Percentiles rank a stretch among this genome's conserved stretches.
phyloP scores from a whole-genome alignment of 2,888 invertebrate genomes.

The Ophion slaviceki region DNA sequence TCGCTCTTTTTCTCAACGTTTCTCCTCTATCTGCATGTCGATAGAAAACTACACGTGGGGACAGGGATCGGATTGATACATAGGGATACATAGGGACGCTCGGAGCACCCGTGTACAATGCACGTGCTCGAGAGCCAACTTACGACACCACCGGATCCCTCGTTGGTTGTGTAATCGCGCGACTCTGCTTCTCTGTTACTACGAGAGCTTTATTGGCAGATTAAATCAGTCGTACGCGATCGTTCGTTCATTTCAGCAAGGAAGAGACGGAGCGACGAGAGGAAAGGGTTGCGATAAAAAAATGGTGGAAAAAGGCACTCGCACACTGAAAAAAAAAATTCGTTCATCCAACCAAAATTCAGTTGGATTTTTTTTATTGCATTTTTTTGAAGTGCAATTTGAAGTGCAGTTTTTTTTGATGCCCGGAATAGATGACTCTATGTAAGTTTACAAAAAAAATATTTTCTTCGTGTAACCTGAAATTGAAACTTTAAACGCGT shows the following conservation, averaged over 20 bases:
- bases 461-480: too few species aligned
- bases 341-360: too few species aligned
- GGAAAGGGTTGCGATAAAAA: neutral
- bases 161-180: conserved; percentile 47
- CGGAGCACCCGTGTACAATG: conserved; percentile 5
- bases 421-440: too few species aligned
- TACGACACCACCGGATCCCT: conserved; percentile 19
- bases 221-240: conserved; percentile 39
- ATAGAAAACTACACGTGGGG: conserved; percentile 6
- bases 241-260: conserved; percentile 9
- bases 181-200: conserved; percentile 9
- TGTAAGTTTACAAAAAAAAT: too few species aligned
- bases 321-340: too few species aligned
- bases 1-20: neutral
- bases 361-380: too few species aligned
- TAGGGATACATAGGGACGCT: neutral
- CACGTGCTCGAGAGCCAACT: conserved; percentile 43
- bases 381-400: too few species aligned
- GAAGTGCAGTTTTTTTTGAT: too few species aligned
- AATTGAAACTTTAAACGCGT: too few species aligned
- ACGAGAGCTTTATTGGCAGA: conserved; percentile 36
- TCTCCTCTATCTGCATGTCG: conserved; percentile 18
- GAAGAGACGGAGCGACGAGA: neutral
- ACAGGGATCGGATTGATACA: neutral
- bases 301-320: neutral